These are phyloP conservation scores for Dasyprocta punctata DNA, from an alignment of 2,113 vertebrate genomes.

Conservation along the genomic window DNA sequence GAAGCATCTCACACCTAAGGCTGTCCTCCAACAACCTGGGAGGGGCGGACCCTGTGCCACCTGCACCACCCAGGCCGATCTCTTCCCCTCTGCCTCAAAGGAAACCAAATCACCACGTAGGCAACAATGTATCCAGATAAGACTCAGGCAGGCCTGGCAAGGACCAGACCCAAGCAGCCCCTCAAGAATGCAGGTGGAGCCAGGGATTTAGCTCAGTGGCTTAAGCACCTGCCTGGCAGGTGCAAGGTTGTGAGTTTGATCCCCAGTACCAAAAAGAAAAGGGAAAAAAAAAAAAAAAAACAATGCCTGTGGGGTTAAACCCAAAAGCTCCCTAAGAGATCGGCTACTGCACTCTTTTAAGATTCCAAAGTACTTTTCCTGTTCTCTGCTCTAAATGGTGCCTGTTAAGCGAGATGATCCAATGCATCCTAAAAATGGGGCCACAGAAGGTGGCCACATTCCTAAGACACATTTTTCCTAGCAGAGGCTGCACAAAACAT, in stretches of 20 bases:
- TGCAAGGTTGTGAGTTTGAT: too few species aligned
- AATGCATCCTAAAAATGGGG: rapidly evolving
- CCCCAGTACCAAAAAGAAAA: too few species aligned
- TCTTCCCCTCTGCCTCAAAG: neutral
- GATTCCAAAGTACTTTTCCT: neutral
- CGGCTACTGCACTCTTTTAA: rapidly evolving
- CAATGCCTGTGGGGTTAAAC: rapidly evolving
- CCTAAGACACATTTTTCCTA: neutral
- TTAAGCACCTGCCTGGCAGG: too few species aligned
- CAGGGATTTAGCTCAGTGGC: too few species aligned
- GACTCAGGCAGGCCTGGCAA: too few species aligned
- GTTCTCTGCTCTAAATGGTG: rapidly evolving
- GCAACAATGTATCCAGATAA: neutral
- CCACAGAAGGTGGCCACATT: neutral
- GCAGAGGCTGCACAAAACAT: rapidly evolving
- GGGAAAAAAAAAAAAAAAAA: too few species aligned
- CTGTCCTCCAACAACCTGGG: neutral
- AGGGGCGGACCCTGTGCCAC: rapidly evolving
- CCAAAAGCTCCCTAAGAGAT: rapidly evolving
- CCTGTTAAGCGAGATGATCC: neutral
- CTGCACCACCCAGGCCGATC: neutral
- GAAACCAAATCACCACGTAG: rapidly evolving
- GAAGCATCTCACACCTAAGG: rapidly evolving
- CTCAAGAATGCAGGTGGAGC: too few species aligned
- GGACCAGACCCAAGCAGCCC: neutral